Percentiles rank a stretch among this genome's conserved stretches.
Conservation (phyloP, 2,113 vertebrate genomes). For the Baryphthengus martii region DNA sequence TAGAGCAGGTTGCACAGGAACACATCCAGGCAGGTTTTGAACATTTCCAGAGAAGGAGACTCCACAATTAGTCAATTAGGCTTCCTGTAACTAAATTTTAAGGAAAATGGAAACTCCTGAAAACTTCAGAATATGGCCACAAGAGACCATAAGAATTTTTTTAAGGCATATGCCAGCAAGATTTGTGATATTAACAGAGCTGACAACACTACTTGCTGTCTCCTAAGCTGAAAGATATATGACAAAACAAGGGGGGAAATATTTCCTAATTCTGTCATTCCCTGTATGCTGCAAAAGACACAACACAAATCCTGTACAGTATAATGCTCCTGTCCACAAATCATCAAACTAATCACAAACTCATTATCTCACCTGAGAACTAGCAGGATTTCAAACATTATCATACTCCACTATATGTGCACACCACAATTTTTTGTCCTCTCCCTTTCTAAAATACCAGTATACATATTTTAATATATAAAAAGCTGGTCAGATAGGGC, state of each 20-base stretch:
- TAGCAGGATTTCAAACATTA: background rate
- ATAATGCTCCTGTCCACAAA: background rate
- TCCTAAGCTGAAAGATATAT: background rate
- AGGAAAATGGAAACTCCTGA: background rate
- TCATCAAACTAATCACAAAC: background rate
- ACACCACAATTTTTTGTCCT: rapidly evolving
- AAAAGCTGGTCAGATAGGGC: background rate
- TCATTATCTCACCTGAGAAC: background rate
- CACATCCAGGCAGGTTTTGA: too few relatives aligned
- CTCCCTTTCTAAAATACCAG: background rate
- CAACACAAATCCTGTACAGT: background rate
- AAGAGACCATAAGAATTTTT: background rate
- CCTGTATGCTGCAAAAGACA: background rate
- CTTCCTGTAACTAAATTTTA: background rate
- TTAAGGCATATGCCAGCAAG: background rate
- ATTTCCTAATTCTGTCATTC: background rate
- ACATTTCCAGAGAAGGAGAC: too few relatives aligned
- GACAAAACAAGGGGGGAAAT: background rate
- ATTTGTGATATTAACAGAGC: background rate
- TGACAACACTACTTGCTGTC: background rate
- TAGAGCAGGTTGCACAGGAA: too few relatives aligned
- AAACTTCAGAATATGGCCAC: background rate
- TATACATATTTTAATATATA: background rate
- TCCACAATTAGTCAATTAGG: background rate
- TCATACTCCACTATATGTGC: background rate